These are phyloP conservation scores for Riptortus pedestris DNA, from an alignment of 1,140 invertebrate genomes.

Conservation along the genomic window DNA sequence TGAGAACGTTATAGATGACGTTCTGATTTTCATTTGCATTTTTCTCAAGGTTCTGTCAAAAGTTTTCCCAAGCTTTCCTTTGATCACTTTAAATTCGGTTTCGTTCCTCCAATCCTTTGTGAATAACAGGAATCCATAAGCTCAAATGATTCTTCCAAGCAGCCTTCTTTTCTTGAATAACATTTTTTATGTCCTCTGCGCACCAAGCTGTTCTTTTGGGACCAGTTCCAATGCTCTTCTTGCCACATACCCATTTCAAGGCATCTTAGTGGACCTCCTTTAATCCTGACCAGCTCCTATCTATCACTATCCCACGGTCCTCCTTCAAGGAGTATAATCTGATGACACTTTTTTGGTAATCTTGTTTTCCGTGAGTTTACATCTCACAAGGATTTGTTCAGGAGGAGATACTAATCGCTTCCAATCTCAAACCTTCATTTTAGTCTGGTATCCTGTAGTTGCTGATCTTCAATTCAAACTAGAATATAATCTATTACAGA, in stretches of 20 bases:
- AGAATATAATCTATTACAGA: background rate
- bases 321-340: background rate
- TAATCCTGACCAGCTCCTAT: background rate
- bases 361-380: background rate
- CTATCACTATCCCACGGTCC: background rate
- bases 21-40: too few relatives aligned
- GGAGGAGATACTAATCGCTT: background rate
- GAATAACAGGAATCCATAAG: background rate
- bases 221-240: background rate
- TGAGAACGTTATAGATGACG: too few relatives aligned
- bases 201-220: background rate
- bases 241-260: background rate
- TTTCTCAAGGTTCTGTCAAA: background rate
- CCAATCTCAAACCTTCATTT: background rate
- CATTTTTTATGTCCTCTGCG: background rate
- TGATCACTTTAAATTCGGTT: background rate
- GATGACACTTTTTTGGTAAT: background rate
- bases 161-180: background rate
- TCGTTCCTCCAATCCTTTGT: background rate
- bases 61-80: background rate
- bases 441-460: background rate
- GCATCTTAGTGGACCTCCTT: background rate
- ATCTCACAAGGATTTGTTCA: background rate
- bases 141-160: background rate
- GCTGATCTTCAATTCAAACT: background rate